Conservation (phyloP, 2,797 vertebrate species). For the Strix occidentalis region DNA sequence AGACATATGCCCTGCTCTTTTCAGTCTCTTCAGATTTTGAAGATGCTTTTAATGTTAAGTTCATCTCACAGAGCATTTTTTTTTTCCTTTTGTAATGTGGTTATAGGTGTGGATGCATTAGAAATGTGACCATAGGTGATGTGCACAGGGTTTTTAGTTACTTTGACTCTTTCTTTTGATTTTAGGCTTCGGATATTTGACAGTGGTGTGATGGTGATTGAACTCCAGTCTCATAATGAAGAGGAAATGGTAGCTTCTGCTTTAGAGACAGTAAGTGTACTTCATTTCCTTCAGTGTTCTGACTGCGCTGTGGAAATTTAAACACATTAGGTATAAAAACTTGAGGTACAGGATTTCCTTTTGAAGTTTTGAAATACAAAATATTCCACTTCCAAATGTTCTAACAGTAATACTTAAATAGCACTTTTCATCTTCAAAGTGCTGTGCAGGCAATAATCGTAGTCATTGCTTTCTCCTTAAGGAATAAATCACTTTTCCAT, state of each 20-base stretch:
- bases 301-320: neutral
- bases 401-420: conserved; percentile 6
- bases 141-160: neutral
- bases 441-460: neutral
- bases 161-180: neutral
- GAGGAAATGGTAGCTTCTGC: conserved; percentile 98
- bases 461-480: neutral
- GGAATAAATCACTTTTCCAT: neutral
- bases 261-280: conserved; percentile 86
- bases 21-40: neutral
- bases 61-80: neutral
- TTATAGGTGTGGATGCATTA: neutral
- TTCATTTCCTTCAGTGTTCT: conserved; percentile 30
- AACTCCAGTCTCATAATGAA: conserved; percentile 96
- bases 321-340: neutral
- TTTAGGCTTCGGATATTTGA: conserved; percentile 93
- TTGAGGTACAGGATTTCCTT: conserved; percentile 51
- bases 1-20: neutral
- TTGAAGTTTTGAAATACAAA: conserved; percentile 20
- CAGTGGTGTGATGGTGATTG: conserved; percentile 98
- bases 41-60: neutral
- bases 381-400: neutral
- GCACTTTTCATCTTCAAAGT: conserved; percentile 12
- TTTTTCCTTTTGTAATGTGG: neutral
- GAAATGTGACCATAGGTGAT: neutral